Conservation (phyloP, 1,140 invertebrate species). For the Aricia agestis region DNA sequence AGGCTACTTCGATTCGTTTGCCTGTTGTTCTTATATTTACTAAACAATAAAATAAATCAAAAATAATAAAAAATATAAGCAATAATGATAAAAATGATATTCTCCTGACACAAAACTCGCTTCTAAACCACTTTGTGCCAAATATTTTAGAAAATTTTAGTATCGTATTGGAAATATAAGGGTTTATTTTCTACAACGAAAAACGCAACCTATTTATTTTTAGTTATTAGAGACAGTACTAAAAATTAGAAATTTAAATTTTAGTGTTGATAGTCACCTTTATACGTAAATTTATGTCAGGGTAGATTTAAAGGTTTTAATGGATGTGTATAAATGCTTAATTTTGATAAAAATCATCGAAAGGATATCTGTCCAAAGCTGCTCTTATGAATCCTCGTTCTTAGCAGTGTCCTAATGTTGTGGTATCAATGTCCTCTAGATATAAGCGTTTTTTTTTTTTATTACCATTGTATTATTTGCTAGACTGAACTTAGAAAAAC, state of each 20-base stretch:
- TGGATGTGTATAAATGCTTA: conserved; percentile 63
- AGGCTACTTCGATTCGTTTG: conserved; percentile 23
- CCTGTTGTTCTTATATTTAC: conserved; percentile 16
- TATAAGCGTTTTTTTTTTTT: conserved; percentile 35
- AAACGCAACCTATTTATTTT: conserved; percentile 32
- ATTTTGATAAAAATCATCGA: conserved; percentile 57
- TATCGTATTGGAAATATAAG: conserved; percentile 31
- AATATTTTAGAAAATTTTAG: conserved; percentile 58
- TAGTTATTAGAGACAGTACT: conserved; percentile 51
- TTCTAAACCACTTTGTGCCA: conserved; percentile 66
- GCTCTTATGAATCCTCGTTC: conserved; percentile 39
- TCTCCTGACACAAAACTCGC: conserved; percentile 29
- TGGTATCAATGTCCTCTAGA: conserved; percentile 53
- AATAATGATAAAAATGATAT: conserved; percentile 7
- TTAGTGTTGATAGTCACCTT: conserved; percentile 72
- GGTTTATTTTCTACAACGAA: conserved; percentile 14
- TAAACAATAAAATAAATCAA: conserved; percentile 5
- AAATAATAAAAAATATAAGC: neutral
- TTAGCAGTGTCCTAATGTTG: conserved; percentile 44
- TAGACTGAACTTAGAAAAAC: conserved; percentile 12
- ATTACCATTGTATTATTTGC: neutral
- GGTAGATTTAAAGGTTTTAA: conserved; percentile 71
- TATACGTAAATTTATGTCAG: conserved; percentile 78
- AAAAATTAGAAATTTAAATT: conserved; percentile 59
- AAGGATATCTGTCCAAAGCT: conserved; percentile 64